Evolutionary conservation across 1,140 invertebrate species (phyloP).

Genomic region (Bombyx mori): DNA sequence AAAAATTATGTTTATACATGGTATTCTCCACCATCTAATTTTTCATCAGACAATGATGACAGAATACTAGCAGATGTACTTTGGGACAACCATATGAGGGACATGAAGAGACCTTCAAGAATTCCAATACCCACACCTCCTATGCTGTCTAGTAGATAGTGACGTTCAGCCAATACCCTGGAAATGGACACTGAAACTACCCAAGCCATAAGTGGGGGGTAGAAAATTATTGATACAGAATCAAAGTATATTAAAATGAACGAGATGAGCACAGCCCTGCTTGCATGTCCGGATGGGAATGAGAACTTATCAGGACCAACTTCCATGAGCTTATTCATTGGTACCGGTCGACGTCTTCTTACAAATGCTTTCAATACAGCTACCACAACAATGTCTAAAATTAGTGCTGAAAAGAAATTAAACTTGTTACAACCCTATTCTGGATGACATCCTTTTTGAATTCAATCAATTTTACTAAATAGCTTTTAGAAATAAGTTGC

Average conservation of each 20-base stretch:
- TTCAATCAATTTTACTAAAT: too few species aligned
- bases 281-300: constrained; percentile 96
- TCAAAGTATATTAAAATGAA: constrained; percentile 79
- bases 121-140: constrained; percentile 83
- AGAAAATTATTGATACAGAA: constrained; percentile 74
- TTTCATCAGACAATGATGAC: constrained; percentile 57
- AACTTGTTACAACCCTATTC: background rate
- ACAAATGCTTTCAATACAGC: constrained; percentile 86
- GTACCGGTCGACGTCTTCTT: constrained; percentile 80
- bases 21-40: constrained; percentile 58
- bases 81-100: constrained; percentile 77
- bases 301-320: constrained; percentile 89
- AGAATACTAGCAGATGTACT: constrained; percentile 50
- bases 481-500: too few species aligned
- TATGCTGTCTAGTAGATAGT: constrained; percentile 89
- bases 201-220: constrained; percentile 81
- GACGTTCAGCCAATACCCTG: constrained; percentile 80
- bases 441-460: too few species aligned
- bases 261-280: constrained; percentile 84
- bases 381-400: constrained; percentile 89
- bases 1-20: constrained; percentile 38
- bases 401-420: constrained; percentile 78
- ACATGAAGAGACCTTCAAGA: constrained; percentile 78
- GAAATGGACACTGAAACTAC: constrained; percentile 81
- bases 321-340: constrained; percentile 76